Percentiles rank a stretch among this genome's conserved stretches.
These are phyloP conservation scores for Serilophus lunatus DNA, from an alignment of 2,113 vertebrate species.

Conservation along the genomic window DNA sequence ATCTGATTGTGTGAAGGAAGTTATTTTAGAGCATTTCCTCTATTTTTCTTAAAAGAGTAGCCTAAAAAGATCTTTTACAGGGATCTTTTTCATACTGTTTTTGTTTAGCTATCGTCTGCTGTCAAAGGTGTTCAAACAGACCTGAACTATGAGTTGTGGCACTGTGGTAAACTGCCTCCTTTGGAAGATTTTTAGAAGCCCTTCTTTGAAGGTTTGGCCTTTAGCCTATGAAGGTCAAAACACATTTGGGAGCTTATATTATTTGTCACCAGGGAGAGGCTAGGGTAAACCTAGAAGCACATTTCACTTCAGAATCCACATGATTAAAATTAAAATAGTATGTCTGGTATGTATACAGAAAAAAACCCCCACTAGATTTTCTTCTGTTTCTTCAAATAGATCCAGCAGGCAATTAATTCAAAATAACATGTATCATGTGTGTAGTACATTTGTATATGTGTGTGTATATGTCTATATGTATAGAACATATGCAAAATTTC, in stretches of 20 bases:
- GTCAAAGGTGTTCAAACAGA: slow-evolving; percentile 48
- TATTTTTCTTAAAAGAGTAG: slow-evolving; percentile 12
- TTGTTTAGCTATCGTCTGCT: slow-evolving; percentile 52
- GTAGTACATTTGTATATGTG: neutral
- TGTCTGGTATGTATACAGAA: slow-evolving; percentile 36
- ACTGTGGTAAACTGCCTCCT: slow-evolving; percentile 44
- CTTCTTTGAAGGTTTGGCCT: slow-evolving; percentile 59
- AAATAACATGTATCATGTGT: neutral
- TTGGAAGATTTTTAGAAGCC: slow-evolving; percentile 52
- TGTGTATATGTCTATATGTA: neutral
- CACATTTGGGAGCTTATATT: slow-evolving; percentile 61
- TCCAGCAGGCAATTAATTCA: slow-evolving; percentile 9
- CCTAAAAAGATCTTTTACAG: slow-evolving; percentile 46
- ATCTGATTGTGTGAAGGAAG: slow-evolving; percentile 48
- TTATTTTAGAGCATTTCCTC: slow-evolving; percentile 59
- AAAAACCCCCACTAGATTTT: neutral
- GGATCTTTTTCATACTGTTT: slow-evolving; percentile 49
- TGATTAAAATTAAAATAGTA: slow-evolving; percentile 65
- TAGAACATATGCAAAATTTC: neutral
- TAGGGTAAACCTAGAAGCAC: slow-evolving; percentile 63
- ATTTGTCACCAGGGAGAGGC: slow-evolving; percentile 61
- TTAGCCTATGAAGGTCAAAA: slow-evolving; percentile 55
- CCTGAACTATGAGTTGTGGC: slow-evolving; percentile 57
- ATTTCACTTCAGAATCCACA: slow-evolving; percentile 55
- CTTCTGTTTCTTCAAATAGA: neutral